A percentile compares a stretch with the other conserved stretches of the same genome.
These are phyloP conservation scores for Cryptoprocta ferox DNA, from an alignment of 2,797 vertebrate species.

Conservation along the genomic window DNA sequence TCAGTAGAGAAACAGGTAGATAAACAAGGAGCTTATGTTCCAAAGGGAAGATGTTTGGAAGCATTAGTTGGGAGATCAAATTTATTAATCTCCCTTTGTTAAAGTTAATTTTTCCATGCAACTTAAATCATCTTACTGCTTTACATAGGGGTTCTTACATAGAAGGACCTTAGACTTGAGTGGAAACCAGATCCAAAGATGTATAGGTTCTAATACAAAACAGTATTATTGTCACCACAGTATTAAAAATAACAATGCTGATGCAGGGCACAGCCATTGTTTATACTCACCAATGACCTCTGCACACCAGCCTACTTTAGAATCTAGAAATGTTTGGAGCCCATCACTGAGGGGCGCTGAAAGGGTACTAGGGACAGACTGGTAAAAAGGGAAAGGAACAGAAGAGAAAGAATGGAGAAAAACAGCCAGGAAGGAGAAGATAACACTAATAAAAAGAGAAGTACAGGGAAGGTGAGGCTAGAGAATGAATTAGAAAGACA, in stretches of 20 bases:
- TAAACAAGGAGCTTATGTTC: not conserved
- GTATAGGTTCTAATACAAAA: not conserved
- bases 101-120: constrained; percentile 12
- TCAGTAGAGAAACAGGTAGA: not conserved
- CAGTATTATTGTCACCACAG: not conserved
- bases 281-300: not conserved
- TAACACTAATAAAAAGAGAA: not conserved
- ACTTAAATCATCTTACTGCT: constrained; percentile 4
- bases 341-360: not conserved
- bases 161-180: not conserved
- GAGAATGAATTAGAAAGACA: not conserved
- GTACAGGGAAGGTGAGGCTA: not conserved
- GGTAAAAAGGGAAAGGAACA: not conserved
- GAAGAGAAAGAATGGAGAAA: not conserved
- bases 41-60: constrained; percentile 9
- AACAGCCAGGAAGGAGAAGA: not conserved
- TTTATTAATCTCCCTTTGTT: not conserved
- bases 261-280: not conserved
- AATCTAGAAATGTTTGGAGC: not conserved
- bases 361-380: not conserved
- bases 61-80: not conserved
- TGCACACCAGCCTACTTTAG: not conserved
- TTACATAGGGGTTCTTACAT: not conserved
- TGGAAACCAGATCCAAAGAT: not conserved
- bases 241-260: not conserved